phyloP scores from a whole-genome alignment of 2,113 vertebrate species.

The Gorsachius goisagi region DNA sequence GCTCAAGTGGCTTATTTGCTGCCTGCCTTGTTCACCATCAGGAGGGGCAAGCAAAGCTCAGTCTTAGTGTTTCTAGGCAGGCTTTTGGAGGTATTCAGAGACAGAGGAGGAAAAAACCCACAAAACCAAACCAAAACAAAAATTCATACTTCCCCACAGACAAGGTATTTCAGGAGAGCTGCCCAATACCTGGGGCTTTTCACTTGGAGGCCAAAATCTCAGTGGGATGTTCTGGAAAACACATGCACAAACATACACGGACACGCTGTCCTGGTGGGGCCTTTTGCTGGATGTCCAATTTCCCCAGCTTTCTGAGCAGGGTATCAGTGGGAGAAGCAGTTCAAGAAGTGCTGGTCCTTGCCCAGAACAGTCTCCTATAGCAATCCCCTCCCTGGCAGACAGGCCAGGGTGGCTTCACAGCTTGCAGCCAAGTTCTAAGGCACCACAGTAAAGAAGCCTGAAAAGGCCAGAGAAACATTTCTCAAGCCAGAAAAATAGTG shows the following conservation, averaged over 20 bases:
- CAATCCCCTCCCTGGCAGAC: constrained; percentile 40
- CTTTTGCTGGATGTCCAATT: background rate
- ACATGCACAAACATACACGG: background rate
- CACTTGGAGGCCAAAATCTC: background rate
- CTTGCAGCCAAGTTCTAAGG: constrained; percentile 71
- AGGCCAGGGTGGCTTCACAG: constrained; percentile 68
- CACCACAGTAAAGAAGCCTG: constrained; percentile 62
- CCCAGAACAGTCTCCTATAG: constrained; percentile 16
- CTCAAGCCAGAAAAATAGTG: constrained; percentile 40
- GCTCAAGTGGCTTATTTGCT: constrained; percentile 7
- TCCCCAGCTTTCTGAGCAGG: background rate
- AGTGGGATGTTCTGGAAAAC: background rate
- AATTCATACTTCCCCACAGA: background rate
- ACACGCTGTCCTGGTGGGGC: background rate
- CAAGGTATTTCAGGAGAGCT: background rate
- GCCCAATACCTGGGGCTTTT: background rate
- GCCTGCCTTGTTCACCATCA: background rate
- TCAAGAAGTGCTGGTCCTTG: constrained; percentile 27
- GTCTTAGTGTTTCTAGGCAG: constrained; percentile 41
- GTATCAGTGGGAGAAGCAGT: background rate
- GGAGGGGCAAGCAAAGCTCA: background rate
- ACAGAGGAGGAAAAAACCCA: background rate
- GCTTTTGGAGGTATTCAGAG: constrained; percentile 45
- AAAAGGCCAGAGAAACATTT: constrained; percentile 22
- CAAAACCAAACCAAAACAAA: constrained; percentile 1